Conservation (phyloP, 2,797 vertebrate species). For the Neosalanx taihuensis region DNA sequence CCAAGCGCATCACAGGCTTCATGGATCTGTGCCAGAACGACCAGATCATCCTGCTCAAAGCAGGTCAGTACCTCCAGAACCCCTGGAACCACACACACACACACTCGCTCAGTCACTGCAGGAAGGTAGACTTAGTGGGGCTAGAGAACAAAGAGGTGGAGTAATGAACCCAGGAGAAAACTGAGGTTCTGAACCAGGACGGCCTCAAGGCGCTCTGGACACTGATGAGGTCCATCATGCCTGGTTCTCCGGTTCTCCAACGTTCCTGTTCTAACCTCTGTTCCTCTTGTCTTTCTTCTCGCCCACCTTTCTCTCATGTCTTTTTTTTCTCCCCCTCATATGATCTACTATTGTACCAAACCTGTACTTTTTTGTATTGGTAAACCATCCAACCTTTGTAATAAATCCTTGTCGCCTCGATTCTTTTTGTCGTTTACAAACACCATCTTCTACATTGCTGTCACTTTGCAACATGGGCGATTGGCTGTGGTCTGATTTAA, state of each 20-base stretch:
- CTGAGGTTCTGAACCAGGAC: neutral
- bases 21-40: constrained; percentile 94
- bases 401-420: neutral
- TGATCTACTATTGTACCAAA: neutral
- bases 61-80: constrained; percentile 71
- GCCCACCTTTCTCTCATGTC: constrained; percentile 17
- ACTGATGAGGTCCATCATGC: neutral
- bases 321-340: neutral
- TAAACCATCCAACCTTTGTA: neutral
- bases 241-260: neutral
- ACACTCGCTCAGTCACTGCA: too few relatives aligned
- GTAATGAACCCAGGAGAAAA: too few relatives aligned
- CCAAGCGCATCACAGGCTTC: constrained; percentile 89
- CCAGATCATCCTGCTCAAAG: constrained; percentile 94
- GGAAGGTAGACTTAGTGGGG: too few relatives aligned
- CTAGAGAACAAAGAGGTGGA: too few relatives aligned
- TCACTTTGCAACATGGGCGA: neutral
- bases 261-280: constrained; percentile 24
- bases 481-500: neutral
- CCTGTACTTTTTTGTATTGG: neutral
- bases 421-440: neutral
- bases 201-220: neutral
- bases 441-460: neutral
- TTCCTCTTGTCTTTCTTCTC: constrained; percentile 36
- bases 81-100: too few relatives aligned